A percentile compares a stretch with the other conserved stretches of the same genome.
phyloP scores from a whole-genome alignment of 2,888 invertebrate species.

The Ornithoptera priamus region DNA sequence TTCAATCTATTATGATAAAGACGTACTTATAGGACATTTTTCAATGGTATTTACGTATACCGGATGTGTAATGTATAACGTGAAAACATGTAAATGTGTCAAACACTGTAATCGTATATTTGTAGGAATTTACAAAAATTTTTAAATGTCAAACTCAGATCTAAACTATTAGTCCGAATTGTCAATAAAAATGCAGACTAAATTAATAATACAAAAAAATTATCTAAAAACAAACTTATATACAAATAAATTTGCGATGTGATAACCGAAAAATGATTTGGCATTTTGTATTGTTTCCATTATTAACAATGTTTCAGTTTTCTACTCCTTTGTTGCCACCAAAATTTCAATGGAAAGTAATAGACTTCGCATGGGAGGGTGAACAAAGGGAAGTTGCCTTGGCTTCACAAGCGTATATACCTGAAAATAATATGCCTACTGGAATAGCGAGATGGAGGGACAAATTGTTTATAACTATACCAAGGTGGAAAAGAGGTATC shows the following conservation, averaged over 20 bases:
- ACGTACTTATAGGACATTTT: no score
- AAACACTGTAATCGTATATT: neutral
- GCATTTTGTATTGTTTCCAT: constrained; percentile 4
- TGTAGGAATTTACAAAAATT: neutral
- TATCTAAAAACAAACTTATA: neutral
- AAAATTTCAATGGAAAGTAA: constrained; percentile 80
- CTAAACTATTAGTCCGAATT: neutral
- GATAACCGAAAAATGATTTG: constrained; percentile 6
- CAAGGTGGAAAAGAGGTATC: constrained; percentile 82
- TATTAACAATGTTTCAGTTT: constrained; percentile 4
- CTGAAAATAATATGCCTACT: constrained; percentile 83
- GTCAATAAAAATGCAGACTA: neutral
- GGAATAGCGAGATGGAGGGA: constrained; percentile 85
- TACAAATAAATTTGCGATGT: neutral
- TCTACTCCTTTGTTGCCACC: constrained; percentile 51
- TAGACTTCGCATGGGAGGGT: constrained; percentile 83
- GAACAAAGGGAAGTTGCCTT: constrained; percentile 75
- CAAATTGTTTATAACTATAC: constrained; percentile 84
- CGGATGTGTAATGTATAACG: no score
- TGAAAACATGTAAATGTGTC: no score
- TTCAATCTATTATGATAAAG: no score
- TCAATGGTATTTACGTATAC: no score
- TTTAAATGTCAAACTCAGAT: neutral
- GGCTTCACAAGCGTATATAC: constrained; percentile 76
- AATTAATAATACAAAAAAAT: neutral